Conservation (phyloP, 1,140 invertebrate genomes). For the Zaprionus tsacasi region DNA sequence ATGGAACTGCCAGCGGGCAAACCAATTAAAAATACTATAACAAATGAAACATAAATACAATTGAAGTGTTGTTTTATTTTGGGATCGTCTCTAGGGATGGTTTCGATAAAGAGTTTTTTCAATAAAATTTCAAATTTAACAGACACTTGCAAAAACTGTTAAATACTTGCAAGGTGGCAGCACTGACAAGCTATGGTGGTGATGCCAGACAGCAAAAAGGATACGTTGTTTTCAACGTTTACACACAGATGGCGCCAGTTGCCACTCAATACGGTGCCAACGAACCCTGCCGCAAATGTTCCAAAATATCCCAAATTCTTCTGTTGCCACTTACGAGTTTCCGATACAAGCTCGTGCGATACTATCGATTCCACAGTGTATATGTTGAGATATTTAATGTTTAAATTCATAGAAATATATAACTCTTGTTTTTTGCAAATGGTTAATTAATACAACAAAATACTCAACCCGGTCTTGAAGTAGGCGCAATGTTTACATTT, state of each 20-base stretch:
- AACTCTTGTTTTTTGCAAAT: background rate
- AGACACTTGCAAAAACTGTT: background rate
- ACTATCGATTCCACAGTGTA: background rate
- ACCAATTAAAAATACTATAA: constrained; percentile 73
- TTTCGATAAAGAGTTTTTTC: background rate
- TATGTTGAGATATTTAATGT: too few relatives aligned
- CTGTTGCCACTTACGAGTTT: background rate
- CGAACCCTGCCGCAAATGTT: background rate
- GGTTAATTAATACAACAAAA: constrained; percentile 7
- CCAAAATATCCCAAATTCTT: background rate
- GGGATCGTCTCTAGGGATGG: background rate
- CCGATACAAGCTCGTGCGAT: constrained; percentile 7
- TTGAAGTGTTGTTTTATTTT: constrained; percentile 28
- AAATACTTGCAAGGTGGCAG: background rate
- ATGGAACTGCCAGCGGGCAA: constrained; percentile 52
- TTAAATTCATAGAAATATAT: too few relatives aligned
- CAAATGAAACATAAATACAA: constrained; percentile 51
- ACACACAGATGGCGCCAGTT: constrained; percentile 14
- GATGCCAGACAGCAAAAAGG: background rate
- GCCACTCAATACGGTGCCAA: background rate
- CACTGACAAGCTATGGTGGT: background rate
- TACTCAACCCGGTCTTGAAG: background rate
- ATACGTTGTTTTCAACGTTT: background rate
- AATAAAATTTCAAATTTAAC: background rate
- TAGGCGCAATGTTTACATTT: constrained; percentile 32